These are phyloP conservation scores for Oligia fasciuncula DNA, from an alignment of 2,888 invertebrate species.

Conservation along the genomic window DNA sequence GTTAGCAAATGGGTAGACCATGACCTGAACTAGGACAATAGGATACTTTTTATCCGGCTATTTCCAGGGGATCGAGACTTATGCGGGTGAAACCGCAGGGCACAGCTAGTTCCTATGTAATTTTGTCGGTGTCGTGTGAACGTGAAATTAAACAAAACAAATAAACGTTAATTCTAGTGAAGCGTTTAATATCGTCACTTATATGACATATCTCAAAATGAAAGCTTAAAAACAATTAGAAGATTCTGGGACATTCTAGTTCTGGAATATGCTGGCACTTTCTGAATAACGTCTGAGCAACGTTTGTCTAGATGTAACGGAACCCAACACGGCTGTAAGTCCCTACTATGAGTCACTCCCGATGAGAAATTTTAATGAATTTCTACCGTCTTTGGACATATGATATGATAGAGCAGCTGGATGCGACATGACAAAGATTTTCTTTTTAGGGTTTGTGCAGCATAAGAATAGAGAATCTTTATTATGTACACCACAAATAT, in stretches of 20 bases:
- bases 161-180: neutral
- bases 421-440: conserved; percentile 26
- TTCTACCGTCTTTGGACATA: conserved; percentile 69
- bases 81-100: too few species aligned
- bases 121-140: neutral
- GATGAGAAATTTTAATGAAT: conserved; percentile 83
- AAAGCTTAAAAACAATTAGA: conserved; percentile 18
- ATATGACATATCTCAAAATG: neutral
- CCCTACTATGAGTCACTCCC: conserved; percentile 67
- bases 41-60: too few species aligned
- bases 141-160: neutral
- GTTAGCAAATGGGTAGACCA: too few species aligned
- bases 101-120: too few species aligned
- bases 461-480: too few species aligned
- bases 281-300: conserved; percentile 14
- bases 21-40: too few species aligned
- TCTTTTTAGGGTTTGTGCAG: neutral
- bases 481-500: neutral
- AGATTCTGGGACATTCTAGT: conserved; percentile 1
- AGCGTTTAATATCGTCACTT: neutral
- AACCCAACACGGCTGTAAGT: conserved; percentile 57
- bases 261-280: neutral
- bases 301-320: conserved; percentile 51
- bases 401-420: conserved; percentile 48
- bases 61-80: too few species aligned